Percentiles rank a stretch among this genome's conserved stretches.
Evolutionary conservation across 2,113 vertebrate species (phyloP).

Genomic region (Microtus ochrogaster): DNA sequence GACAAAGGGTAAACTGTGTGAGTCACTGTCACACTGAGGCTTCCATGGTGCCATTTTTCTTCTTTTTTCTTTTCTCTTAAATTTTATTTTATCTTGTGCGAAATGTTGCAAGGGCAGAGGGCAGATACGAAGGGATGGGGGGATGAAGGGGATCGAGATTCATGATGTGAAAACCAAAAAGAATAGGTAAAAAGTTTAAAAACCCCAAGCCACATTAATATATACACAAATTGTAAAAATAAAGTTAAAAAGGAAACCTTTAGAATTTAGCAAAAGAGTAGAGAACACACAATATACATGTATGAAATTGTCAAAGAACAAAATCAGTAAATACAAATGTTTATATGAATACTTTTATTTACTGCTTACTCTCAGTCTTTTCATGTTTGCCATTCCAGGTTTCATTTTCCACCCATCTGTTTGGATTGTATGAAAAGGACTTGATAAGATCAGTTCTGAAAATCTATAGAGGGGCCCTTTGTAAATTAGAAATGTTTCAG

Average conservation of each 20-base stretch:
- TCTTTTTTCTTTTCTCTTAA: neutral
- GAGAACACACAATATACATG: neutral
- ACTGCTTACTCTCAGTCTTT: neutral
- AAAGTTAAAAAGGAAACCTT: neutral
- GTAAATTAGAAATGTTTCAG: constrained; percentile 22
- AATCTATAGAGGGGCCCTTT: neutral
- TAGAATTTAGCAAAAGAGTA: neutral
- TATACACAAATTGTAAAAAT: neutral
- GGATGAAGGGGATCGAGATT: neutral
- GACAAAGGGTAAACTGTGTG: neutral
- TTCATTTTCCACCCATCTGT: constrained; percentile 5
- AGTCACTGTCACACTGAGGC: neutral
- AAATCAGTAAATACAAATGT: neutral
- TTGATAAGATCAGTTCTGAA: constrained; percentile 17
- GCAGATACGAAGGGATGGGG: neutral
- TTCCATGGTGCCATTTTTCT: neutral
- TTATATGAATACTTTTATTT: neutral
- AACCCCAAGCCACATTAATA: neutral
- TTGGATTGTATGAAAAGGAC: constrained; percentile 35
- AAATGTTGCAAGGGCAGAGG: neutral
- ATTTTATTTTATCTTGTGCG: neutral
- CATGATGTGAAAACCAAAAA: neutral
- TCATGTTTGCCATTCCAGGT: neutral
- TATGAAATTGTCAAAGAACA: neutral
- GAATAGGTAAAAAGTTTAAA: neutral